Evolutionary conservation across 2,113 vertebrate species (phyloP).

Genomic region (Dicaeum eximium): DNA sequence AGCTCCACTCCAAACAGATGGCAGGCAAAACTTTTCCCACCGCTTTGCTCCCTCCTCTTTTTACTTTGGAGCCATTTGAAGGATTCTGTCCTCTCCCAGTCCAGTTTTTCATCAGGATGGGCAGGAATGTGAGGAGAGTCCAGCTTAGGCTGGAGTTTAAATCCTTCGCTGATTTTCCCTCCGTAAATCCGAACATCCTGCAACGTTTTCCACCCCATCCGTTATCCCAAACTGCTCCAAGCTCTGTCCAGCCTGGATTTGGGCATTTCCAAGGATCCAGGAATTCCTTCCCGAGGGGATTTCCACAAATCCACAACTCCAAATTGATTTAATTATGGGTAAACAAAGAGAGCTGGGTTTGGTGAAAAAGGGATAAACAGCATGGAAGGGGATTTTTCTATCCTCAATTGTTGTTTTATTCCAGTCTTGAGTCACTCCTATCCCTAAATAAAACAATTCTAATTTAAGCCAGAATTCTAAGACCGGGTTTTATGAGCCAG

Average conservation of each 20-base stretch:
- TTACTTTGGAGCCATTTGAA: accelerated
- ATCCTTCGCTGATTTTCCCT: accelerated
- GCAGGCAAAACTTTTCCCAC: no score
- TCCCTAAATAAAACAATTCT: background rate
- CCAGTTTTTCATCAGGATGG: no score
- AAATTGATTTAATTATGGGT: background rate
- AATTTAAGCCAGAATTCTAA: background rate
- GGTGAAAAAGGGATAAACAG: background rate
- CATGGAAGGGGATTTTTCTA: background rate
- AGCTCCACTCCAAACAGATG: constrained; percentile 64
- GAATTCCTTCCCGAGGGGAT: background rate
- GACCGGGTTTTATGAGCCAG: background rate
- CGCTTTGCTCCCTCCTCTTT: constrained; percentile 31
- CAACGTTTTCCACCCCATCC: accelerated
- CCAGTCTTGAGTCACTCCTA: background rate
- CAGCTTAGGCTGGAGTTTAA: no score
- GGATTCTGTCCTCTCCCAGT: no score
- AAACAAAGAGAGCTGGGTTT: background rate
- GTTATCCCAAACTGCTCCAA: accelerated
- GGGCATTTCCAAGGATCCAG: background rate
- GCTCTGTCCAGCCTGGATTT: background rate
- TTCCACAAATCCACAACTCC: background rate
- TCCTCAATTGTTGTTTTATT: background rate
- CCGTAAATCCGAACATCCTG: accelerated
- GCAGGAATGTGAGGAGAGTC: no score